Evolutionary conservation across 2,797 vertebrate genomes (phyloP).

Genomic region (Pelodytes ibericus): DNA sequence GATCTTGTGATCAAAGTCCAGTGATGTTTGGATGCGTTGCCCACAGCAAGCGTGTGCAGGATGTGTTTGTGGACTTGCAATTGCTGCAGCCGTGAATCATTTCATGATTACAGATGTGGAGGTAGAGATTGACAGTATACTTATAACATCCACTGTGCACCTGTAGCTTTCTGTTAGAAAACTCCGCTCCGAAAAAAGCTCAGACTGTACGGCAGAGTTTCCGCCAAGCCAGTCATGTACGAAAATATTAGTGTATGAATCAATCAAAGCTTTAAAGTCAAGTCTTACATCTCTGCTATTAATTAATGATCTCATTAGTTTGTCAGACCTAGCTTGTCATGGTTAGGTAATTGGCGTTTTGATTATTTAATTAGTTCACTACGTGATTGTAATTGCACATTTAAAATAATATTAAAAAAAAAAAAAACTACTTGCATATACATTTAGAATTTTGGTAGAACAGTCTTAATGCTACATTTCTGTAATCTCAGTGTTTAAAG

Average conservation of each 20-base stretch:
- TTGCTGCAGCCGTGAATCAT: not conserved
- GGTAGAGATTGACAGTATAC: not conserved
- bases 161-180: slow-evolving; percentile 9
- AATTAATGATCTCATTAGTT: slow-evolving; percentile 48
- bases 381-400: slow-evolving; percentile 44
- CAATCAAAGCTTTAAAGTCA: slow-evolving; percentile 30
- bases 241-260: slow-evolving; percentile 26
- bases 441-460: not conserved
- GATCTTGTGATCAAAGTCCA: too few species aligned
- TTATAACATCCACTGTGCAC: not conserved
- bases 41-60: not conserved
- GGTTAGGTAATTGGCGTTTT: slow-evolving; percentile 35
- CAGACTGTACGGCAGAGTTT: slow-evolving; percentile 19
- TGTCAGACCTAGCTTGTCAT: slow-evolving; percentile 37
- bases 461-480: too few species aligned
- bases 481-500: too few species aligned
- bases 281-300: slow-evolving; percentile 26
- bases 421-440: not conserved
- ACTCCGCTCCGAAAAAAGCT: not conserved
- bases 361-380: slow-evolving; percentile 50
- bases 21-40: too few species aligned
- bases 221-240: slow-evolving; percentile 6
- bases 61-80: not conserved
- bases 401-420: not conserved
- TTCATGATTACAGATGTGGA: not conserved